Base-by-base conservation (phyloP, 2,113 vertebrate species). In the Hippocampus barbouri region DNA sequence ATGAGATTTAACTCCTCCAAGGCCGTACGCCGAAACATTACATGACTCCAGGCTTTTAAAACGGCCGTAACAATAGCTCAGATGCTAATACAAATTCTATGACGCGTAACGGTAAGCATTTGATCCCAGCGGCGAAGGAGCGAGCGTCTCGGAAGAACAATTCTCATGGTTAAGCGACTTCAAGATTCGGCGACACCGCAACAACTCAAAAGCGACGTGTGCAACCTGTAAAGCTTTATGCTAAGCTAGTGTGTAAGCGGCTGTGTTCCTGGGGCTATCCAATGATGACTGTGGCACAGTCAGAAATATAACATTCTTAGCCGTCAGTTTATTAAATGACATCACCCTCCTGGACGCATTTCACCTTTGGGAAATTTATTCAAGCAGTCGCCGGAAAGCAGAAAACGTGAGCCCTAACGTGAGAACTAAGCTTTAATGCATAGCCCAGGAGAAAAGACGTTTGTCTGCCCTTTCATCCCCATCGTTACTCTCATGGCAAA, bases 321-420 rank as follows among this genome's bases (percentile, higher is more conserved):
- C 2, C 7, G 5, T 5, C 47, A 14, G 20, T 66, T 49, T 45
- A 30, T 61, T 61, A 34, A 18, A 59, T 61, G 59, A 20, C 0
- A 11, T 16, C 23, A 38, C 21, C 6, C 15, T 34, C 25, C 34
- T 38, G 34, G 38, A 20, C 16, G 57, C 62, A 53, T 25, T 71
- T 5, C 20, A 34, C 40, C 15, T 27, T 30, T 54, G 30, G 34
- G 47, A 5, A 14, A 59, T 76, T 60, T 68, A 70, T 80, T 71
- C 47, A n/a, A 69, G 25, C 34, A 38, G 34, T 38, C 34, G 5
- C 34, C 34, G 34, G 34, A 38, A 38, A 38, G 34, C 34, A 5
- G 30, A 38, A 38, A 38, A 38, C 34, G 34, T 38, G 34, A 38
- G 30, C 5, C 30, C 30, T 4, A 25, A 25, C 25, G 25, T 25